Percentiles rank a stretch among this genome's conserved stretches.
These are phyloP conservation scores for Parapristionchus giblindavisi DNA, from an alignment of 2,888 invertebrate species.

Conservation along the genomic window DNA sequence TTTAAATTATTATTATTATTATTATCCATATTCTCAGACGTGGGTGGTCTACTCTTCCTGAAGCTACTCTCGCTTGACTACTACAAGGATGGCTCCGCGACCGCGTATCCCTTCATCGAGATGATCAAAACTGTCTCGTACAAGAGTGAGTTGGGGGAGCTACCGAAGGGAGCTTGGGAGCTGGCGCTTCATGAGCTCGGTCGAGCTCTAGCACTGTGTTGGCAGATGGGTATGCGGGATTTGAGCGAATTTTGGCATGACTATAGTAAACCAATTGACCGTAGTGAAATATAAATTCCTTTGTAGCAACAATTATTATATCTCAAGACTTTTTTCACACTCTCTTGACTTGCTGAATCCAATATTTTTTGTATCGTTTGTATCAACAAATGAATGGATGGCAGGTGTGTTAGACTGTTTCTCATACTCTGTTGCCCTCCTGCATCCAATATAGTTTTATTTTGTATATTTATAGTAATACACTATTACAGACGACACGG, in stretches of 20 bases:
- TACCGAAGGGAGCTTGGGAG: background rate
- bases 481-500: constrained; percentile 45
- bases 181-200: background rate
- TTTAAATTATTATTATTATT: background rate
- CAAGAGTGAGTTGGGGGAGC: constrained; percentile 15
- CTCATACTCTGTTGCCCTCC: too few relatives aligned
- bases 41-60: constrained; percentile 46
- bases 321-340: too few relatives aligned
- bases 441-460: background rate
- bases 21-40: constrained; percentile 34
- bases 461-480: background rate
- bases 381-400: too few relatives aligned
- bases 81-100: constrained; percentile 40
- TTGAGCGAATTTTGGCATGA: too few relatives aligned
- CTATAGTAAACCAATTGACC: too few relatives aligned
- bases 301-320: too few relatives aligned
- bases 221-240: too few relatives aligned
- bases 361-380: too few relatives aligned
- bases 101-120: constrained; percentile 56
- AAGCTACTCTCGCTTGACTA: constrained; percentile 46
- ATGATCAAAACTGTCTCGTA: constrained; percentile 42
- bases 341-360: too few relatives aligned
- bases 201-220: too few relatives aligned
- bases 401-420: too few relatives aligned
- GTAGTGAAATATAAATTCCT: too few relatives aligned